Conservation (phyloP, 2,797 vertebrate genomes). For the Crocodylus rhombifer region DNA sequence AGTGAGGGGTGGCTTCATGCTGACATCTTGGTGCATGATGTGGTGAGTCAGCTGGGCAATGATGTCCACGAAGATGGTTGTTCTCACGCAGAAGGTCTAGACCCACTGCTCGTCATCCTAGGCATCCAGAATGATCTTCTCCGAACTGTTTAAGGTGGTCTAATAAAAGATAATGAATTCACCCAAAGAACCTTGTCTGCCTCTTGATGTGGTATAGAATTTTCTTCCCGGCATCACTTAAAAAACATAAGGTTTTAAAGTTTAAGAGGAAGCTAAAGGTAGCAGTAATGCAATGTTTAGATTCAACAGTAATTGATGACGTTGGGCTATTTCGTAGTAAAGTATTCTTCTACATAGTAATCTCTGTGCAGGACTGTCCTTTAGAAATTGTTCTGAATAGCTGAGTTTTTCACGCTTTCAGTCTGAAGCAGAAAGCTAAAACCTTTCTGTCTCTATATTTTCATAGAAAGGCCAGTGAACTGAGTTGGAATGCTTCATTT, state of each 20-base stretch:
- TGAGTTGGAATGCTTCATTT: not conserved
- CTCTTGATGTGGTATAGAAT: not conserved
- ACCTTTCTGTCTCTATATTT: not conserved
- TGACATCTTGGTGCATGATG: too few species aligned
- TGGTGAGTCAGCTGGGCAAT: too few species aligned
- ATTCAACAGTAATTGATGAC: not conserved
- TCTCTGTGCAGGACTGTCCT: not conserved
- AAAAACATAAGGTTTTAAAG: not conserved
- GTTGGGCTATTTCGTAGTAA: not conserved
- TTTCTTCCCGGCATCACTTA: not conserved
- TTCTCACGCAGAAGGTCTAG: too few species aligned
- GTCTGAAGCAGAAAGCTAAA: not conserved
- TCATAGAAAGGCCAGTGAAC: not conserved
- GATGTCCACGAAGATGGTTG: too few species aligned
- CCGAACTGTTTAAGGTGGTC: too few species aligned
- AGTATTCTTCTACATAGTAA: not conserved
- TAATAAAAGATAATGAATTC: too few species aligned
- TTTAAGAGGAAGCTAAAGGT: not conserved
- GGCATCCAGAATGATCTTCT: too few species aligned
- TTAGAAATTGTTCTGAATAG: not conserved
- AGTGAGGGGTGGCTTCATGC: too few species aligned
- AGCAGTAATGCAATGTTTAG: not conserved
- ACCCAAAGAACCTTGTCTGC: too few species aligned
- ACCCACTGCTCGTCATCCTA: too few species aligned
- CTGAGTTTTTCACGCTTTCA: not conserved